These are phyloP conservation scores for Gallinago paraguaiae DNA, from an alignment of 2,113 vertebrate genomes.

Conservation along the genomic window DNA sequence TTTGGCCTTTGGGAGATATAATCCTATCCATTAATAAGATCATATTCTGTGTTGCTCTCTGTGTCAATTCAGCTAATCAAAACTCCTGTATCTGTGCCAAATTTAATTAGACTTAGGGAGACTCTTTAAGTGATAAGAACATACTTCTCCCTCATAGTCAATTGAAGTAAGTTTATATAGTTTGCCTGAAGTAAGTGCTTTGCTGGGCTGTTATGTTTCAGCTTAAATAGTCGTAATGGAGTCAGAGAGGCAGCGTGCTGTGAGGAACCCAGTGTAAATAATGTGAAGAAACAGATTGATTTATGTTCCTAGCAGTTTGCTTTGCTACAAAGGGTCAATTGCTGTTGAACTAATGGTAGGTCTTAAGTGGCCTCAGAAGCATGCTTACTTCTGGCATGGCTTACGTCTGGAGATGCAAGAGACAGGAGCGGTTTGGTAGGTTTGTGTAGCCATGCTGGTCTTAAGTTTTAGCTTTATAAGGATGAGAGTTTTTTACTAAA, in stretches of 20 bases:
- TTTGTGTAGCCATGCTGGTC: not conserved
- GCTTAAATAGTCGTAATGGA: not conserved
- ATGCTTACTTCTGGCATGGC: not conserved
- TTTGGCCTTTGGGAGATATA: not conserved
- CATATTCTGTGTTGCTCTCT: not conserved
- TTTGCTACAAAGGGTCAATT: not conserved
- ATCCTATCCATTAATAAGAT: not conserved
- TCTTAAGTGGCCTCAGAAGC: not conserved
- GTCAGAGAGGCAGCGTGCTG: not conserved
- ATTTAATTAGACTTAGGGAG: not conserved
- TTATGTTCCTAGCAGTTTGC: not conserved
- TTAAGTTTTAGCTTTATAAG: not conserved
- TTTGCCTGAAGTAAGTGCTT: not conserved
- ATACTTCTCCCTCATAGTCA: not conserved
- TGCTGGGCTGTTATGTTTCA: not conserved
- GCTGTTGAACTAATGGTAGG: not conserved
- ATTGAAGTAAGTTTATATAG: not conserved
- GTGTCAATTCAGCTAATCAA: not conserved
- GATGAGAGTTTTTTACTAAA: not conserved
- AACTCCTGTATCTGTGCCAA: not conserved
- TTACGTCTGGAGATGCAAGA: not conserved
- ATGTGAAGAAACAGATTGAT: not conserved
- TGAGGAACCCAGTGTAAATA: not conserved
- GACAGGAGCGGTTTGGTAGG: not conserved
- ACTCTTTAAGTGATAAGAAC: not conserved